Evolutionary conservation across 2,888 invertebrate species (phyloP).

Genomic region (Parnassius smintheus): DNA sequence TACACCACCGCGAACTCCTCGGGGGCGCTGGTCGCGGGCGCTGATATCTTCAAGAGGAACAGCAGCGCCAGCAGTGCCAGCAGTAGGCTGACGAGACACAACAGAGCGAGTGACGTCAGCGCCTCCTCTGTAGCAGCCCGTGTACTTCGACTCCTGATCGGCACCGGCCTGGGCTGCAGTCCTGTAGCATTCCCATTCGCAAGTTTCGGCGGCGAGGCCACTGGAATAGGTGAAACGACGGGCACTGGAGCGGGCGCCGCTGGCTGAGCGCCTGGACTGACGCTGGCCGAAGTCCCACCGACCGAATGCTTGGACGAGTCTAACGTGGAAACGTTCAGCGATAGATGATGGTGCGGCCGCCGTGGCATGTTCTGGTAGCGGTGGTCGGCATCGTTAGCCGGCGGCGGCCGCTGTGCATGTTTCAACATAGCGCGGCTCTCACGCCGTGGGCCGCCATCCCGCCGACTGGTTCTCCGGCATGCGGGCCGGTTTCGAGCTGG

Average conservation of each 20-base stretch:
- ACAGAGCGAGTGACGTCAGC: constrained; percentile 90
- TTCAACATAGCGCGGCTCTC: constrained; percentile 84
- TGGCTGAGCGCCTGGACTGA: constrained; percentile 79
- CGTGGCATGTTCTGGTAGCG: constrained; percentile 80
- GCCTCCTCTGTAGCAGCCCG: constrained; percentile 84
- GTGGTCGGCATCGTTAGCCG: constrained; percentile 77
- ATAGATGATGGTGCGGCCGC: constrained; percentile 82
- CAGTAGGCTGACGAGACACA: constrained; percentile 92
- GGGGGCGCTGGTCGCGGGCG: constrained; percentile 81
- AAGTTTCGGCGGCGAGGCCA: constrained; percentile 69
- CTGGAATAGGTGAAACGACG: constrained; percentile 54
- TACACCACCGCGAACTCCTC: constrained; percentile 94
- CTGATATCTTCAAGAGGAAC: constrained; percentile 92
- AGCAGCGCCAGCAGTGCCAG: constrained; percentile 91
- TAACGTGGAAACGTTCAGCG: constrained; percentile 85
- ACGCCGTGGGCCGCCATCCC: constrained; percentile 68
- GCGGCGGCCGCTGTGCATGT: constrained; percentile 84
- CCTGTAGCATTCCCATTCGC: constrained; percentile 82
- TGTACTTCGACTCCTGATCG: constrained; percentile 58
- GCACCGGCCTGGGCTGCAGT: constrained; percentile 52
- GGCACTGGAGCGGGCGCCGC: constrained; percentile 46
- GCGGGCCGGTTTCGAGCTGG: constrained; percentile 45
- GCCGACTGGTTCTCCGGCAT: constrained; percentile 70
- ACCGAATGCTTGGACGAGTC: constrained; percentile 84
- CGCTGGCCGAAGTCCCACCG: constrained; percentile 79